Percentiles rank a stretch among this genome's conserved stretches.
phyloP scores from a whole-genome alignment of 92 coral and sea anemone genomes.

The Epizoanthus stellaris region DNA sequence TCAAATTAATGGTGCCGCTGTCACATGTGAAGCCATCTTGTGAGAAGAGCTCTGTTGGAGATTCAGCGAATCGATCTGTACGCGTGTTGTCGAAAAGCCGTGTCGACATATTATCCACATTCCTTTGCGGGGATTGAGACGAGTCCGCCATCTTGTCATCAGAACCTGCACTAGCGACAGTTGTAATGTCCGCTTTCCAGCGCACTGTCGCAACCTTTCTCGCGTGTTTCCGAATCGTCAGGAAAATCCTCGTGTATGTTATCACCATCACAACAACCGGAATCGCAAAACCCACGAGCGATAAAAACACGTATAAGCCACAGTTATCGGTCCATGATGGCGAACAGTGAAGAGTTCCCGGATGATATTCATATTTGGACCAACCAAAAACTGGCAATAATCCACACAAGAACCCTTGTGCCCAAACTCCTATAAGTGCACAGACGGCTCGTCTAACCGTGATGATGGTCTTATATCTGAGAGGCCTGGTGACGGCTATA shows the following conservation, averaged over 20 bases:
- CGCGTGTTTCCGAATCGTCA: constrained; percentile 70
- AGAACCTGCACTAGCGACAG: not conserved
- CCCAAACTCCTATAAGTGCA: constrained; percentile 71
- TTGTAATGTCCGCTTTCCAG: not conserved
- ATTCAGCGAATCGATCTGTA: not conserved
- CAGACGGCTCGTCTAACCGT: constrained; percentile 72
- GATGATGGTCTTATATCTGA: constrained; percentile 74
- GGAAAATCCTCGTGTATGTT: constrained; percentile 84
- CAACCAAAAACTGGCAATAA: constrained; percentile 81
- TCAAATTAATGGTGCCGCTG: not conserved
- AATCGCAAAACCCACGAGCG: constrained; percentile 72
- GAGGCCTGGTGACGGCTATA: constrained; percentile 84
- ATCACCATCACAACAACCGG: constrained; percentile 79
- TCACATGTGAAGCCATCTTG: constrained; percentile 14
- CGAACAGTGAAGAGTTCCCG: constrained; percentile 93
- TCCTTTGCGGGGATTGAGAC: not conserved
- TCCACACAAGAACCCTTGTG: constrained; percentile 77
- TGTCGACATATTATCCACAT: not conserved
- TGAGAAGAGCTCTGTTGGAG: constrained; percentile 21
- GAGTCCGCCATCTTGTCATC: not conserved
- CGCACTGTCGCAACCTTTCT: constrained; percentile 66
- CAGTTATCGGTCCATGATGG: constrained; percentile 79
- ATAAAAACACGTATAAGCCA: constrained; percentile 65
- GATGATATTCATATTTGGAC: constrained; percentile 81
- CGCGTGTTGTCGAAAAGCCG: not conserved